phyloP scores from a whole-genome alignment of 2,797 vertebrate genomes.

The Xerus rutilus region DNA sequence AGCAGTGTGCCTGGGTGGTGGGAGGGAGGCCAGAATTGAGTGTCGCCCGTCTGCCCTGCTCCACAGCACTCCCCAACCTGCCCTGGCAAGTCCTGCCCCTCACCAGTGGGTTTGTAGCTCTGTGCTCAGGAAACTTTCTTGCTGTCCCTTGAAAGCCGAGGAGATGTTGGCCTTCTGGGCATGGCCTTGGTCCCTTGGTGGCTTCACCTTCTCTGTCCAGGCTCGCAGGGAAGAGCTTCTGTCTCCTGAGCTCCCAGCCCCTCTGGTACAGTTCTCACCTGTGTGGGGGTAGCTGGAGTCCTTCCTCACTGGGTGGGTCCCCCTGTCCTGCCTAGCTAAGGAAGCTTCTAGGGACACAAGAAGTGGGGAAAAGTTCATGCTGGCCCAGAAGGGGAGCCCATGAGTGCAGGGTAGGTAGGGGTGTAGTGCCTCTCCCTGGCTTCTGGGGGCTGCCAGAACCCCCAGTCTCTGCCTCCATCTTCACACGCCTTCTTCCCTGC shows the following conservation, averaged over 20 bases:
- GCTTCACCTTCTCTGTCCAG: background rate
- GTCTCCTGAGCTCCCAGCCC: no score
- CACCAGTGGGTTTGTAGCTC: background rate
- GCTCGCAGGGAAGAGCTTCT: background rate
- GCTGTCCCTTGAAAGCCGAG: background rate
- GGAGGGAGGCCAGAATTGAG: background rate
- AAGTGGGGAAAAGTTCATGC: rapidly evolving
- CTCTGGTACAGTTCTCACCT: background rate
- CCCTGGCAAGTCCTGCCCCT: background rate
- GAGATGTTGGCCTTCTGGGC: background rate
- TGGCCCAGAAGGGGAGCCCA: background rate
- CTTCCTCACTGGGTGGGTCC: background rate
- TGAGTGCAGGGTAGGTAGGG: rapidly evolving
- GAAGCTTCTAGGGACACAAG: background rate
- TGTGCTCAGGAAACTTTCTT: background rate
- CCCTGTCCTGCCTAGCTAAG: background rate
- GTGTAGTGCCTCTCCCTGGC: rapidly evolving
- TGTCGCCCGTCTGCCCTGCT: background rate
- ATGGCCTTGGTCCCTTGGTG: background rate
- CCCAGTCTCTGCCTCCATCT: background rate
- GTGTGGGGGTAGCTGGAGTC: background rate
- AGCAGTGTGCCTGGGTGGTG: background rate
- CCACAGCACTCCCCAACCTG: no score
- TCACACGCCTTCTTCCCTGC: background rate
- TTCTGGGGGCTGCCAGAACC: no score